phyloP scores from a whole-genome alignment of 2,888 invertebrate genomes.

The Papilio elwesi region DNA sequence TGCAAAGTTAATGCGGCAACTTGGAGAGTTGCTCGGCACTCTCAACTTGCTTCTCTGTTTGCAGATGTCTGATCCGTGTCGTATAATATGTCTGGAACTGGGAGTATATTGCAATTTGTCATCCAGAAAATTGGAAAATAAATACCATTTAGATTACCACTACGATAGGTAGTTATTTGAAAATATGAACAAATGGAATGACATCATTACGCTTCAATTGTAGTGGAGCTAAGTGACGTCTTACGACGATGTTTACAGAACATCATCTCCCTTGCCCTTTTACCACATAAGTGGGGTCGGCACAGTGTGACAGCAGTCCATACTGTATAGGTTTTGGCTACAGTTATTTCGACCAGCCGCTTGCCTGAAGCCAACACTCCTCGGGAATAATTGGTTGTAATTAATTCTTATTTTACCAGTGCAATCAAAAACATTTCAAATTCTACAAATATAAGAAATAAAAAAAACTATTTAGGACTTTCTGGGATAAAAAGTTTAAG shows the following conservation, averaged over 20 bases:
- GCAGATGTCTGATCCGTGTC: slow-evolving; percentile 21
- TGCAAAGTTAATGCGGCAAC: slow-evolving; percentile 37
- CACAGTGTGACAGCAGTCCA: too few relatives aligned
- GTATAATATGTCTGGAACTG: not conserved
- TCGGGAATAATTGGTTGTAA: too few relatives aligned
- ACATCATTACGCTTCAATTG: not conserved
- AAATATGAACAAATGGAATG: not conserved
- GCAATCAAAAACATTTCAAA: too few relatives aligned
- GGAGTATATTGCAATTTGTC: not conserved
- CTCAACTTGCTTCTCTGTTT: slow-evolving; percentile 26
- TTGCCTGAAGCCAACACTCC: too few relatives aligned
- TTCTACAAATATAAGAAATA: not conserved
- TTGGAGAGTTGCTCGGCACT: slow-evolving; percentile 23
- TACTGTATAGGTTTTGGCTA: too few relatives aligned
- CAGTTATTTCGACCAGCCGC: too few relatives aligned
- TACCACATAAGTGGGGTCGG: too few relatives aligned
- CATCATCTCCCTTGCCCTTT: too few relatives aligned
- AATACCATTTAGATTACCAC: too few relatives aligned
- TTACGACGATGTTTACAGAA: too few relatives aligned
- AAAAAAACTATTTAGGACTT: not conserved
- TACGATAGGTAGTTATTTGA: not conserved
- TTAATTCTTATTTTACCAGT: too few relatives aligned
- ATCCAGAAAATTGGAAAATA: not conserved
- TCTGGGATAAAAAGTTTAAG: not conserved
- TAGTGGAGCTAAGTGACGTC: too few relatives aligned